Evolutionary conservation across 2,113 vertebrate species (phyloP).

Genomic region (Hemichromis elongatus): DNA sequence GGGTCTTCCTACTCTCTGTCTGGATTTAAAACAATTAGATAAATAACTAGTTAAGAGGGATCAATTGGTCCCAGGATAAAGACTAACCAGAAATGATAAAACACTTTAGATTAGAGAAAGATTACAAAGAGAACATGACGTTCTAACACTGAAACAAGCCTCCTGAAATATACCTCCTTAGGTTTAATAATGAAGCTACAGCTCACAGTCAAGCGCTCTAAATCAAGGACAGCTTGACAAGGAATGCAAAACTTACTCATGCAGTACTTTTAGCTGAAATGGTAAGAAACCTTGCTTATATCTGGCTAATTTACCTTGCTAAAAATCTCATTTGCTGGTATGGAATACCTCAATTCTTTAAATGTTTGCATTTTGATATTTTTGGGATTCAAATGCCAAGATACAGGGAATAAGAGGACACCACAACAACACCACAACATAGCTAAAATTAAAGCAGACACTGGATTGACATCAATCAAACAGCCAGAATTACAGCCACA

Average conservation of each 20-base stretch:
- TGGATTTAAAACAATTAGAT: slow-evolving; percentile 64
- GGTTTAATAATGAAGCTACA: slow-evolving; percentile 16
- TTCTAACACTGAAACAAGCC: slow-evolving; percentile 15
- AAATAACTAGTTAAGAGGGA: slow-evolving; percentile 65
- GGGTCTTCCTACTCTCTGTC: slow-evolving; percentile 18
- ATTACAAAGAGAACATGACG: slow-evolving; percentile 43
- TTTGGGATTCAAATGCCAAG: background rate
- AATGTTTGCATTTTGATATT: background rate
- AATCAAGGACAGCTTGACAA: background rate
- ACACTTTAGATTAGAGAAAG: slow-evolving; percentile 57
- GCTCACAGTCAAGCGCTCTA: background rate
- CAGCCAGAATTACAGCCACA: background rate
- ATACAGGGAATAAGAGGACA: background rate
- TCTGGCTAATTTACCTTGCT: background rate
- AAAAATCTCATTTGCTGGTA: background rate
- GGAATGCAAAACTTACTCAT: no score
- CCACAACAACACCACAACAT: no score
- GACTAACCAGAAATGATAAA: slow-evolving; percentile 44
- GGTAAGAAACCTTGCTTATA: background rate
- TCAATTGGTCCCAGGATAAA: slow-evolving; percentile 46
- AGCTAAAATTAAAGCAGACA: no score
- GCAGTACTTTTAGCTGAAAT: no score
- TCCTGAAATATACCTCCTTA: slow-evolving; percentile 32
- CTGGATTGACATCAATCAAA: background rate
- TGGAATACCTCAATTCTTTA: background rate